Conservation (phyloP, 2,888 invertebrate genomes). For the Encarsia formosa region DNA sequence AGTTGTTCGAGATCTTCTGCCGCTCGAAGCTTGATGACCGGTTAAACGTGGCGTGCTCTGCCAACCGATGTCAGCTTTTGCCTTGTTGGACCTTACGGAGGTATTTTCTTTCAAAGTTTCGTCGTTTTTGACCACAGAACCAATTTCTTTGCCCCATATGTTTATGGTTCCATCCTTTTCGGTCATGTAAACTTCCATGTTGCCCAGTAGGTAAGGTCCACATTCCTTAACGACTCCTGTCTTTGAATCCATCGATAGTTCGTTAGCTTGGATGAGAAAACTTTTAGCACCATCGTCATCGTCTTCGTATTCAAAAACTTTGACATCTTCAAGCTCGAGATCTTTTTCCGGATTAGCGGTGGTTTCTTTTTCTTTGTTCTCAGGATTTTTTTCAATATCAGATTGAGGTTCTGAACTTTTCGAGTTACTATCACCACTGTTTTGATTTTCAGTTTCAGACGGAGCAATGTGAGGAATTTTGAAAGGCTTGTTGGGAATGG, state of each 20-base stretch:
- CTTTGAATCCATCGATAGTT: constrained; percentile 27
- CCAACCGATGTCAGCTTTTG: constrained; percentile 20
- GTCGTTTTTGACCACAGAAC: constrained; percentile 22
- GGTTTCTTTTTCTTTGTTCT: not conserved
- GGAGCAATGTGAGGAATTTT: constrained; percentile 41
- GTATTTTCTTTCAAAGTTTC: constrained; percentile 31
- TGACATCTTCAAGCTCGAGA: constrained; percentile 37
- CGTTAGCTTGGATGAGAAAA: constrained; percentile 44
- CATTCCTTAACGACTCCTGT: constrained; percentile 42
- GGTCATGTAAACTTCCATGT: constrained; percentile 47
- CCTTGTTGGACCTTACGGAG: constrained; percentile 19
- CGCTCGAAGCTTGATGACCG: constrained; percentile 32
- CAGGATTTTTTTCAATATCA: not conserved
- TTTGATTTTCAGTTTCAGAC: constrained; percentile 16
- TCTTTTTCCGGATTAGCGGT: constrained; percentile 11
- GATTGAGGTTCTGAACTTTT: not conserved
- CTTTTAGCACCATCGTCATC: constrained; percentile 41
- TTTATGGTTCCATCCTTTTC: constrained; percentile 48
- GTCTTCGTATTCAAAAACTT: constrained; percentile 44
- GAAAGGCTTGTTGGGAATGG: constrained; percentile 33
- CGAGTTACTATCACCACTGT: not conserved
- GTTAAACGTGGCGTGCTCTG: constrained; percentile 26
- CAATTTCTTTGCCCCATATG: constrained; percentile 48
- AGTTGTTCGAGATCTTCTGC: constrained; percentile 33
- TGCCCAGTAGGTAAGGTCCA: constrained; percentile 46